Conservation (phyloP, 2,797 vertebrate species). For the Pantherophis alleghaniensis region DNA sequence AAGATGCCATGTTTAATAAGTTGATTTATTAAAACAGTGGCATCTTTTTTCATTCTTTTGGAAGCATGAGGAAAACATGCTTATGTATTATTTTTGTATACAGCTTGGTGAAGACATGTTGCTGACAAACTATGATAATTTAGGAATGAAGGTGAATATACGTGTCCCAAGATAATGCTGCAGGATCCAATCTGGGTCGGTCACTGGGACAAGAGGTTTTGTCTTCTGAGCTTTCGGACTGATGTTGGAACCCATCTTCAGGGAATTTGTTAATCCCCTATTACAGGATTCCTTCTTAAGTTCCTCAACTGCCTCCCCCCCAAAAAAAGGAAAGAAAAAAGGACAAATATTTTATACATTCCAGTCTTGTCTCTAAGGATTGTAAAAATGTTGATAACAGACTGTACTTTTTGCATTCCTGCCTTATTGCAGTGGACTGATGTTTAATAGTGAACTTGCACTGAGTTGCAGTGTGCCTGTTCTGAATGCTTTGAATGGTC, state of each 20-base stretch:
- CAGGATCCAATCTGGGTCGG: neutral
- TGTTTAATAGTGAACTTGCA: neutral
- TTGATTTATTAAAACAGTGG: neutral
- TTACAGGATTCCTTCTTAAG: neutral
- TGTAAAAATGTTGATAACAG: neutral
- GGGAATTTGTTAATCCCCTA: neutral
- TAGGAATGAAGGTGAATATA: neutral
- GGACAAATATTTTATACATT: neutral
- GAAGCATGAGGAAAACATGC: neutral
- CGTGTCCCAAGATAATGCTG: neutral
- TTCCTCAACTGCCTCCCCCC: neutral
- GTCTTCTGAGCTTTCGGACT: neutral
- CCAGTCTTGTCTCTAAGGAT: neutral
- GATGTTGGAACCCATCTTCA: neutral
- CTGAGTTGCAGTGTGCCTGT: neutral
- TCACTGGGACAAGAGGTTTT: neutral
- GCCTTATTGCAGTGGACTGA: neutral
- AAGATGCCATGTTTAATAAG: neutral
- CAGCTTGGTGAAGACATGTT: neutral
- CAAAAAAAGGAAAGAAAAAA: neutral
- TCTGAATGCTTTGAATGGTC: neutral
- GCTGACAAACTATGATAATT: neutral
- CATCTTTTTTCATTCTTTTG: neutral
- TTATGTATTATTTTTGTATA: neutral
- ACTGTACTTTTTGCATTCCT: neutral